These are phyloP conservation scores for Datnioides undecimradiatus DNA, from an alignment of 2,113 vertebrate species.

Conservation along the genomic window DNA sequence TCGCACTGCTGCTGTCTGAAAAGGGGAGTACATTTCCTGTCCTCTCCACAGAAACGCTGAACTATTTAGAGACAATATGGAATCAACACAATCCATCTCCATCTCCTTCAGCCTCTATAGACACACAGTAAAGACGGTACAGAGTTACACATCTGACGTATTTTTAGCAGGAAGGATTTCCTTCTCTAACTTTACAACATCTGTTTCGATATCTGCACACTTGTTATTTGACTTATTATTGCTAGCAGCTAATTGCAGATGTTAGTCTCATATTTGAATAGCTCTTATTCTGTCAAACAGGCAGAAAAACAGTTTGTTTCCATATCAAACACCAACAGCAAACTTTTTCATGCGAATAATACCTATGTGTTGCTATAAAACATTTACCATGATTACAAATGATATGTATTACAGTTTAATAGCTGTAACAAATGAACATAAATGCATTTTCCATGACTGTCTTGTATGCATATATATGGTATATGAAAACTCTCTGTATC, in stretches of 20 bases:
- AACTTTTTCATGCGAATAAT: too few relatives aligned
- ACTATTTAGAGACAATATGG: slow-evolving; percentile 30
- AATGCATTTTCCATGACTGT: too few relatives aligned
- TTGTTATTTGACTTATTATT: not conserved
- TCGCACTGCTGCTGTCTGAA: slow-evolving; percentile 27
- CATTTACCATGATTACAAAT: too few relatives aligned
- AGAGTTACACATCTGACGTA: not conserved
- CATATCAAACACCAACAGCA: too few relatives aligned
- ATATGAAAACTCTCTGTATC: too few relatives aligned
- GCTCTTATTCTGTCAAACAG: too few relatives aligned
- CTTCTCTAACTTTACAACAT: not conserved
- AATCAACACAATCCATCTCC: not conserved
- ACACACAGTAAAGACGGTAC: not conserved
- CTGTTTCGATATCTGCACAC: not conserved
- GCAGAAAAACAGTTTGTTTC: too few relatives aligned
- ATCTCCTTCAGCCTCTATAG: not conserved
- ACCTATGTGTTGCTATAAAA: too few relatives aligned
- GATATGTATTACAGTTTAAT: too few relatives aligned
- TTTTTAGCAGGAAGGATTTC: not conserved
- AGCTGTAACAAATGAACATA: too few relatives aligned
- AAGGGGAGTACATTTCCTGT: slow-evolving; percentile 16
- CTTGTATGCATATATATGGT: too few relatives aligned
- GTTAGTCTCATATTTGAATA: not conserved
- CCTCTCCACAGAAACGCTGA: slow-evolving; percentile 18
- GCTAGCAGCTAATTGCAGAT: not conserved